Evolutionary conservation across 2,797 vertebrate species (phyloP), one percentile per base, ranked within the genome.

Genomic region (Danio choprae): DNA sequence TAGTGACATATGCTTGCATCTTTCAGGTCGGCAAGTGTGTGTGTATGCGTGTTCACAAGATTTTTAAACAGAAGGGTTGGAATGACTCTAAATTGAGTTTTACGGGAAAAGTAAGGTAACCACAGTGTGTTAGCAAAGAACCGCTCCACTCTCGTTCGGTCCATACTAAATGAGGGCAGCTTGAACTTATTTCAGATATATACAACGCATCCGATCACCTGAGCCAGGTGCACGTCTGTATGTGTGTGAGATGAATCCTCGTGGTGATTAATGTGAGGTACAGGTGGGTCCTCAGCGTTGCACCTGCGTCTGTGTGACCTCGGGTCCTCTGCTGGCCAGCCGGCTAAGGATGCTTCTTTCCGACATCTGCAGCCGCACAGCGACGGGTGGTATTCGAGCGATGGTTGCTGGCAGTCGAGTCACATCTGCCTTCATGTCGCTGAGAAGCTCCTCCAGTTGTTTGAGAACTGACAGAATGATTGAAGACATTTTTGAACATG

Each of bases 361-460:
- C 0, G 98, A 98, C 98, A 99, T 99, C 90, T 99, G 98, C 74
- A 99, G 94, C 69, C 98, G 92, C 85, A 98, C 97, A 0, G 98
- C 98, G 65, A 99, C 98, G 0, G 98, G 97, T 0, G 98, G 98
- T 85, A 99, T 99, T 80, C 98, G 95, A 87, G 98, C 97, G 13
- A 99, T 98, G 62, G 98, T 99, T 22, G 98, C 96, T 1, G 98
- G 98, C 86, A 99, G 93, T 65, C 98, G 95, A 0, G 98, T 98
- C 85, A 99, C 98, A 41, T 99, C 98, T 0, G 98, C 98, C 91
- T 99, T 99, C 98, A 99, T 99, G 91, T 99, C 98, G 79, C 98
- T 99, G 86, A 99, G 89, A 72, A 99, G 92, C 87, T 99, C 98
- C 91, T 99, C 98, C n/a, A 99, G 91, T 90, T 99, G 98, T 93